Base-by-base conservation (phyloP, 2,113 vertebrate species). In the Salvator merianae region DNA sequence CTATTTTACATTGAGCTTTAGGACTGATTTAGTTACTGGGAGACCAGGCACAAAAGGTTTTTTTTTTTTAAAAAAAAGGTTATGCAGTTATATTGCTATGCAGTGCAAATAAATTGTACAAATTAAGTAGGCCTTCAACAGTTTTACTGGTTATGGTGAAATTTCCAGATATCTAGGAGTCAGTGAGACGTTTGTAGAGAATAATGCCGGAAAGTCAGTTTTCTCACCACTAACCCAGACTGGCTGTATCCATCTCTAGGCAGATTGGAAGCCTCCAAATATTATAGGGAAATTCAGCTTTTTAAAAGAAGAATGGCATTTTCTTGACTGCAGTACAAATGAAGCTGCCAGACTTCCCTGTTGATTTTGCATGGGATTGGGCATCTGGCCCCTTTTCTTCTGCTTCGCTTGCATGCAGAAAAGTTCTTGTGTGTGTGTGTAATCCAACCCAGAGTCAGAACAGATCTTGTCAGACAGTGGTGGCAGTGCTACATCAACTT, bases 11-110 rank as follows among this genome's bases (percentile, higher is more conserved):
- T 1, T 8, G 10, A 0, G 18, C 9, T 3, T 66, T 59, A 18
- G 0, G 40, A 30, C 65, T 53, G 83, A n/a, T 73, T 88, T 65
- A 81, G 80, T 84, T 66, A 32, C 84, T n/a, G 87, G 28, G 62
- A 63, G 34, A 34, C 10, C 9, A 2, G 32, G 16, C 13, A 34
- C 69, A 50, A 14, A 7, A 24, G 43, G 13, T 14, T 0, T 6
- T 5, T 5, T 62, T 22, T 2, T 59, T 59, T 59, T 1, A 59
- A 59, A 59, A 59, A 20, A 59, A 59, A 59, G 5, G 7, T 18
- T 72, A 18, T 2, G 18, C 34, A 2, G 32, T 6, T 47, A 38
- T 43, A 34, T 28, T 14, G 34, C 36, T 9, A 0, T 16, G 0
- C 3, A 24, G 1, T 16, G 1, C 28, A 10, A 73, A 12, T 3